Evolutionary conservation across 2,888 invertebrate species (phyloP).

Genomic region (Ormia ochracea): DNA sequence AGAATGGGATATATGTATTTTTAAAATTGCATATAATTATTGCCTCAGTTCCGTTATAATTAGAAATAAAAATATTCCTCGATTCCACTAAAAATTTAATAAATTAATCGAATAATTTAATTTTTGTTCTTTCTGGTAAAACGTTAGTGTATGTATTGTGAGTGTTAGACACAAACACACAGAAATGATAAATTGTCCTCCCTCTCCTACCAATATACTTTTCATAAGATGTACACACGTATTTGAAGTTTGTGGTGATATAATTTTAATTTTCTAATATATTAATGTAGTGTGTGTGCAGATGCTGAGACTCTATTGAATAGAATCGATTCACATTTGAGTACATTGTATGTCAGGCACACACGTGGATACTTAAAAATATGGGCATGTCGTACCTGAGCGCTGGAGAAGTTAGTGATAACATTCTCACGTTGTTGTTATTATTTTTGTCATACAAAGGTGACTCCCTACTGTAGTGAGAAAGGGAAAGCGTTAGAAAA

Average conservation of each 20-base stretch:
- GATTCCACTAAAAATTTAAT: too few species aligned
- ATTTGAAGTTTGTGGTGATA: conserved; percentile 36
- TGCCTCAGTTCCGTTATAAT: too few species aligned
- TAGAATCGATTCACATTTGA: too few species aligned
- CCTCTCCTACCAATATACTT: neutral
- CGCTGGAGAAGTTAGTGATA: conserved; percentile 49
- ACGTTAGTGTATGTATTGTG: too few species aligned
- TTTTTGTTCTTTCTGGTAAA: too few species aligned
- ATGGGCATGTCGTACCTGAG: neutral
- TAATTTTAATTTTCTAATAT: conserved; percentile 18
- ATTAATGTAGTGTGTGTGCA: neutral
- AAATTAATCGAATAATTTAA: too few species aligned
- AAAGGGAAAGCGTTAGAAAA: conserved; percentile 62
- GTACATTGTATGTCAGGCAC: too few species aligned
- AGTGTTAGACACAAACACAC: too few species aligned
- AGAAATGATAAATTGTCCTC: conserved; percentile 14
- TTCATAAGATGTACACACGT: neutral
- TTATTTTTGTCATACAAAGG: conserved; percentile 7
- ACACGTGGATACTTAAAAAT: neutral
- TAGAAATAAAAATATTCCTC: too few species aligned
- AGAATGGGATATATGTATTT: too few species aligned
- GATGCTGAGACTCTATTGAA: neutral
- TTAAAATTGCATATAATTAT: too few species aligned
- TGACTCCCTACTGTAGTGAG: conserved; percentile 48
- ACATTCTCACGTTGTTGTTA: neutral